phyloP scores from a whole-genome alignment of 2,888 invertebrate genomes.

The Prosopocoilus inquinatus region DNA sequence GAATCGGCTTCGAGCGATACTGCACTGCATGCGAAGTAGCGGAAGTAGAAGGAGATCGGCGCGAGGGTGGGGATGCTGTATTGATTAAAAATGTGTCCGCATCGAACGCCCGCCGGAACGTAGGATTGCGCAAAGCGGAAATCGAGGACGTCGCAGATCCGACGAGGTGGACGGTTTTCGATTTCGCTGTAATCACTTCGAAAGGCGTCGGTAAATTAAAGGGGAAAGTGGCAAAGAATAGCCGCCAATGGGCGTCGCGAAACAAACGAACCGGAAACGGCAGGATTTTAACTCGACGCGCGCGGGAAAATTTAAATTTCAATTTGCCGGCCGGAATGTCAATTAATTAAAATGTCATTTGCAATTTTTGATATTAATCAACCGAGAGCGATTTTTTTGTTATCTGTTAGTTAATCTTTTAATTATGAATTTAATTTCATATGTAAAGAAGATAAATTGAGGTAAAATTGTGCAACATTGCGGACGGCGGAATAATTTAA shows the following conservation, averaged over 20 bases:
- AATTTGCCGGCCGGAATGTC: too few relatives aligned
- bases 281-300: too few relatives aligned
- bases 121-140: too few relatives aligned
- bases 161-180: neutral
- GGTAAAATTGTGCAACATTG: conserved; percentile 1
- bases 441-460: too few relatives aligned
- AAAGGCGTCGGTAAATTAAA: conserved; percentile 19
- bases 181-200: conserved; percentile 7
- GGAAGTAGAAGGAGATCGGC: conserved; percentile 42
- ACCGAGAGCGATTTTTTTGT: too few relatives aligned
- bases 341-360: too few relatives aligned
- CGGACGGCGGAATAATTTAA: neutral
- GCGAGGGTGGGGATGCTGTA: conserved; percentile 37
- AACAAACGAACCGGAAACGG: conserved; percentile 12
- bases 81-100: conserved; percentile 29
- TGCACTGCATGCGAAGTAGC: conserved; percentile 35
- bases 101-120: neutral
- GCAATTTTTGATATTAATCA: too few relatives aligned
- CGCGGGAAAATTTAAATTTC: too few relatives aligned
- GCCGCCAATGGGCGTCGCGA: conserved; percentile 31
- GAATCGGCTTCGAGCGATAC: conserved; percentile 33
- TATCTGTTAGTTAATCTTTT: too few relatives aligned
- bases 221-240: conserved; percentile 37
- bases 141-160: too few relatives aligned
- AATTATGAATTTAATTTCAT: too few relatives aligned